A percentile compares a stretch with the other conserved stretches of the same genome.
phyloP scores from a whole-genome alignment of 2,888 invertebrate genomes.

The Tanytarsus gracilentus region DNA sequence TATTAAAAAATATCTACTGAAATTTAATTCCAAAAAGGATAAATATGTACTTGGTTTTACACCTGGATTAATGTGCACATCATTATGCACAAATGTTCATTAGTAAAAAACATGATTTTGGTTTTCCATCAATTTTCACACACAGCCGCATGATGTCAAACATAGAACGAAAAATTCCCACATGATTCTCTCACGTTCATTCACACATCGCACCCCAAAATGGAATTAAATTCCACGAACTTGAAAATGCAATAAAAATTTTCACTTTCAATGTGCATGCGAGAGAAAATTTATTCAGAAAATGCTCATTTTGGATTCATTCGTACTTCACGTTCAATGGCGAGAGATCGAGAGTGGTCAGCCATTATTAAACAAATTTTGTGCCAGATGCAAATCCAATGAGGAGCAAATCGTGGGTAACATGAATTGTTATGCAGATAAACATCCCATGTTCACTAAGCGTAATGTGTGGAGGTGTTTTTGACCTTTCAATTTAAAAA shows the following conservation, averaged over 20 bases:
- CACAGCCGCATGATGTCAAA: too few species aligned
- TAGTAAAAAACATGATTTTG: too few species aligned
- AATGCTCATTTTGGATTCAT: background rate
- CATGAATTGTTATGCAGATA: slow-evolving; percentile 1
- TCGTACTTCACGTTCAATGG: background rate
- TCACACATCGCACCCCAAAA: too few species aligned
- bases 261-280: slow-evolving; percentile 15
- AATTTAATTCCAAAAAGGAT: too few species aligned
- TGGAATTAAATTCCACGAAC: too few species aligned
- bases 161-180: too few species aligned
- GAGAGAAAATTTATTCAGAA: background rate
- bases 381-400: slow-evolving; percentile 26
- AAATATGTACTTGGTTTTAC: too few species aligned
- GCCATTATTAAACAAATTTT: slow-evolving; percentile 28
- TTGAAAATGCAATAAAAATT: slow-evolving; percentile 5
- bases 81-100: too few species aligned
- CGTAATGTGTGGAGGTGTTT: background rate
- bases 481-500: background rate
- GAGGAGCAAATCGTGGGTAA: background rate
- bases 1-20: too few species aligned
- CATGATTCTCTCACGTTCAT: too few species aligned
- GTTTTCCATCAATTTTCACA: too few species aligned
- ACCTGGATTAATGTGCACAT: too few species aligned
- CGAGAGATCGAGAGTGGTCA: background rate
- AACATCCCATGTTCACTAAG: background rate